Base-by-base conservation (phyloP, 2,888 invertebrate genomes). In the Pteria penguin region DNA sequence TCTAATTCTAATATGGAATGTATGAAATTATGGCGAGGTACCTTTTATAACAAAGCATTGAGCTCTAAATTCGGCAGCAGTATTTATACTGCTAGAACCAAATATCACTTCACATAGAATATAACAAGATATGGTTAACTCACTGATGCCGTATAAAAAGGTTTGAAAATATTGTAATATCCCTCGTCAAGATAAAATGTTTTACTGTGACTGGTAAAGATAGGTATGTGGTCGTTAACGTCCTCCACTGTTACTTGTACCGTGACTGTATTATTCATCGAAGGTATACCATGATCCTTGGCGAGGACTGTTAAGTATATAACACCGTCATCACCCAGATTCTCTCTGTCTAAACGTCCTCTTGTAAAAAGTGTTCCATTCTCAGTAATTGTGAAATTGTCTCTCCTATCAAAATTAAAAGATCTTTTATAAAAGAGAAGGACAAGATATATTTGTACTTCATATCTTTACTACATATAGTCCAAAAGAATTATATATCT, bases 141-240 rank as follows among this genome's bases (percentile, higher is more conserved):
- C 36, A 72, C 72, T 58, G 22, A 18, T 32, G 54, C 32, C 3
- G 55, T 54, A 14, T 57, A 63, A 22, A 72, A 72, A 2, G 32
- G 55, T 26, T 14, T 45, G 0, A 52, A 58, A 4, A 1, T 27
- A 1, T 65, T 60, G 3, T 1, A 5, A 31, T 72, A 65, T 11
- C 66, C 60, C 36, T 66, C 65, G 3, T 45, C 31, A 22, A 68
- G 33, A 1, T 29, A 52, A 18, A 73, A 18, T 33, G 31, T 32
- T 29, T 33, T 18, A 31, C 27, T 18, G 22, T 65, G 18, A 11
- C 22, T 27, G n/a, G n/a, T 22, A 8, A 66, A 72, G 24, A 54
- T 27, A 27, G 72, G 76, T 4, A 27, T 36, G 26, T 76, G 36
- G 57, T 76, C 76, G 60, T 76, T 76, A 1, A 55, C 26, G 33